A percentile compares a stretch with the other conserved stretches of the same genome.
Evolutionary conservation across 2,797 vertebrate species (phyloP).

Genomic region (Oryzias sinensis): DNA sequence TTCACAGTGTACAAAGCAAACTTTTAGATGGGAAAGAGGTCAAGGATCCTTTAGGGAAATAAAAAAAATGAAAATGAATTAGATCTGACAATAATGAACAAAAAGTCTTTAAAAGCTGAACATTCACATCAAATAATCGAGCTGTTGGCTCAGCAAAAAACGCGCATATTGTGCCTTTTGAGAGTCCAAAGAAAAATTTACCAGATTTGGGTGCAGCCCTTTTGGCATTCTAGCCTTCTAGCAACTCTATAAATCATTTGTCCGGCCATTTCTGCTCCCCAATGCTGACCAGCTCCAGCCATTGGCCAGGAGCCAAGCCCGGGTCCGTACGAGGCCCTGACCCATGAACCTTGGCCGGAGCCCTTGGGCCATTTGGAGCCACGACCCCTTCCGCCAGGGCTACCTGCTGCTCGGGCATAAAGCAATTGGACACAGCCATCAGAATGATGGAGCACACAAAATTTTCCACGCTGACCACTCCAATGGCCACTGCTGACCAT

Average conservation of each 20-base stretch:
- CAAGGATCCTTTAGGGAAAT: slow-evolving; percentile 55
- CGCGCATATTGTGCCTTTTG: slow-evolving; percentile 55
- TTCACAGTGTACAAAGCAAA: slow-evolving; percentile 61
- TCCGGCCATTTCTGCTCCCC: slow-evolving; percentile 50
- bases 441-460: slow-evolving; percentile 85
- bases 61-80: slow-evolving; percentile 16
- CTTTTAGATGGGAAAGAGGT: slow-evolving; percentile 50
- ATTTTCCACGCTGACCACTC: slow-evolving; percentile 83
- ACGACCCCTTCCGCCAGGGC: slow-evolving; percentile 81
- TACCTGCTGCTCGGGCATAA: slow-evolving; percentile 96
- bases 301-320: slow-evolving; percentile 81
- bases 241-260: slow-evolving; percentile 79
- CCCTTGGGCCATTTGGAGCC: slow-evolving; percentile 68
- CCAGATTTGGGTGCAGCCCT: slow-evolving; percentile 54
- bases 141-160: slow-evolving; percentile 40
- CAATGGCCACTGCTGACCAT: slow-evolving; percentile 54
- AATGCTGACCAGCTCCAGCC: slow-evolving; percentile 56
- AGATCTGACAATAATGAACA: slow-evolving; percentile 44
- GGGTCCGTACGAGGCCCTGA: slow-evolving; percentile 83
- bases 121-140: slow-evolving; percentile 31
- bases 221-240: slow-evolving; percentile 58
- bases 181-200: slow-evolving; percentile 29
- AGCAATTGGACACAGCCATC: slow-evolving; percentile 90
- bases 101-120: slow-evolving; percentile 31
- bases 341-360: slow-evolving; percentile 84